A percentile compares a stretch with the other conserved stretches of the same genome.
These are phyloP conservation scores for Anoplopoma fimbria DNA, from an alignment of 2,113 vertebrate species.

Conservation along the genomic window DNA sequence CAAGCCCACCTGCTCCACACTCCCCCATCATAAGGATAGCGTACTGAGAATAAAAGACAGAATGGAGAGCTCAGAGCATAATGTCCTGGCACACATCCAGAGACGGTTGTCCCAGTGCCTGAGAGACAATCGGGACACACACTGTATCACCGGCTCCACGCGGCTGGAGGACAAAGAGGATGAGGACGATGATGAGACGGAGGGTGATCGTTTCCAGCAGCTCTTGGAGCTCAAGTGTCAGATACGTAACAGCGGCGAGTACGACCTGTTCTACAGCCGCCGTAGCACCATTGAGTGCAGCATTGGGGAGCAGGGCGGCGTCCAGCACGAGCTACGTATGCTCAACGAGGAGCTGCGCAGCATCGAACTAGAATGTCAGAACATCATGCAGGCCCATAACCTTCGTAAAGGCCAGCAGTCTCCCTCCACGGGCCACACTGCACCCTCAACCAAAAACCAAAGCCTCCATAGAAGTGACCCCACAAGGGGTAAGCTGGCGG, in stretches of 20 bases:
- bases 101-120: constrained; percentile 82
- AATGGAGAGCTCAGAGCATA: constrained; percentile 88
- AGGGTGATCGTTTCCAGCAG: constrained; percentile 92
- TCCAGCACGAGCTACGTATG: constrained; percentile 93
- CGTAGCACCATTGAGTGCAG: constrained; percentile 93
- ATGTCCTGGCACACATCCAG: constrained; percentile 87
- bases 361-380: constrained; percentile 97
- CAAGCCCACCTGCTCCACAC: constrained; percentile 92
- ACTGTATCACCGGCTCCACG: constrained; percentile 68
- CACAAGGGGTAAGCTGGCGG: constrained; percentile 85
- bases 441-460: constrained; percentile 80
- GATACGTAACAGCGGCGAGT: constrained; percentile 92
- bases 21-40: constrained; percentile 89
- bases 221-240: constrained; percentile 96
- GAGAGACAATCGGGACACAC: constrained; percentile 80
- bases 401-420: constrained; percentile 88
- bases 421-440: constrained; percentile 68
- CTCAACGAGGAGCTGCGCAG: constrained; percentile 96
- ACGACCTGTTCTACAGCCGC: constrained; percentile 93
- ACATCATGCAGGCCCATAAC: constrained; percentile 95
- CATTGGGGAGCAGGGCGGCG: constrained; percentile 85
- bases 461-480: constrained; percentile 84
- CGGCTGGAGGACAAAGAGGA: constrained; percentile 81
- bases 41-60: constrained; percentile 86
- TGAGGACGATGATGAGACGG: constrained; percentile 83